Percentiles rank a stretch among this genome's conserved stretches.
Evolutionary conservation across 2,888 invertebrate genomes (phyloP).

Genomic region (Ischnura elegans): DNA sequence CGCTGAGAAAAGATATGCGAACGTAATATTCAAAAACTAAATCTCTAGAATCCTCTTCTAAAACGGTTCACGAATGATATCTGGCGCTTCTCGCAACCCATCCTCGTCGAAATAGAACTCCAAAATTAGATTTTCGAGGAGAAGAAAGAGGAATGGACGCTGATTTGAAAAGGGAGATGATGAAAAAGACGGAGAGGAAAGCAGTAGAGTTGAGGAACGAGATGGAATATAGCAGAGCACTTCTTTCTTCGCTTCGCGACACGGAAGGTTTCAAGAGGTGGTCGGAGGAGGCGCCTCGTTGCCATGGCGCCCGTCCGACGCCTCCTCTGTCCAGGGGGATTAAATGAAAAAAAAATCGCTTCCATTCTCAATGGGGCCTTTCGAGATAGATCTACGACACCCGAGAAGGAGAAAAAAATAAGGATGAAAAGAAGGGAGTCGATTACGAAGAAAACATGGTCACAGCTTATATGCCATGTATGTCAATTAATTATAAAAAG

Average conservation of each 20-base stretch:
- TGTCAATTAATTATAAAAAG: too few species aligned
- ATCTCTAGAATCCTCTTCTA: neutral
- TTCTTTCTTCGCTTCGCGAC: neutral
- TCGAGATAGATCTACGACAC: slow-evolving; percentile 9
- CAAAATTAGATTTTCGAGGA: slow-evolving; percentile 52
- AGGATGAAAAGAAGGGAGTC: neutral
- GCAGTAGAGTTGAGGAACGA: neutral
- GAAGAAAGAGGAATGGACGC: neutral
- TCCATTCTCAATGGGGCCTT: neutral
- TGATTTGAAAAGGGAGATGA: neutral
- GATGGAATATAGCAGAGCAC: too few species aligned
- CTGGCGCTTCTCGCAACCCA: neutral
- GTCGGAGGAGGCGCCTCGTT: neutral
- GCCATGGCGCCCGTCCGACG: neutral
- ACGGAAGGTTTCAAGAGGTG: neutral
- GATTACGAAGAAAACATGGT: neutral
- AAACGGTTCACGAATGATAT: neutral
- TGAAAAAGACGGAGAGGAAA: neutral
- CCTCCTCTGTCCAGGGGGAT: neutral
- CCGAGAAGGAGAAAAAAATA: neutral
- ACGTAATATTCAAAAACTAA: neutral
- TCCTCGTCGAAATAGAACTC: neutral
- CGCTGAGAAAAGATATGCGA: slow-evolving; percentile 1
- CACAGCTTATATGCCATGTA: too few species aligned
- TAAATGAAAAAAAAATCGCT: neutral